Conservation (phyloP, 2,888 invertebrate genomes). For the Epistrophe grossulariae region DNA sequence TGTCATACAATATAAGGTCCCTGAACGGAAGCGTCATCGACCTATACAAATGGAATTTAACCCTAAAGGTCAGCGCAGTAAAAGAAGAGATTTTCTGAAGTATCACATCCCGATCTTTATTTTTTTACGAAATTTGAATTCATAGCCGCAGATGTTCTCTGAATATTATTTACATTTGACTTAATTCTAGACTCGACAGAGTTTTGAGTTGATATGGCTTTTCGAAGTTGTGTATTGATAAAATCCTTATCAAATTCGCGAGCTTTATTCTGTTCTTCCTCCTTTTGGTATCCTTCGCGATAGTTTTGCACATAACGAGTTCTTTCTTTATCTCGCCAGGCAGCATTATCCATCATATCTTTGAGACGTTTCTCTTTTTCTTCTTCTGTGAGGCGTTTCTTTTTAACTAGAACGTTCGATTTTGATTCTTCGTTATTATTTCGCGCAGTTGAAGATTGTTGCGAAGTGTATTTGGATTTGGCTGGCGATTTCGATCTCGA, state of each 20-base stretch:
- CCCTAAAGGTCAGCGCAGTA: too few relatives aligned
- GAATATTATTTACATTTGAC: constrained; percentile 95
- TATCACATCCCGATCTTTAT: constrained; percentile 78
- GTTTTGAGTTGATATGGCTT: constrained; percentile 86
- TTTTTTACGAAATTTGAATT: constrained; percentile 92
- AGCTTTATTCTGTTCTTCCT: constrained; percentile 83
- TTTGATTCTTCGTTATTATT: constrained; percentile 35
- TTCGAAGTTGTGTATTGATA: constrained; percentile 83
- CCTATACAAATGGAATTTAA: too few relatives aligned
- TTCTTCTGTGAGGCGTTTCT: constrained; percentile 84
- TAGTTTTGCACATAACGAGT: constrained; percentile 87
- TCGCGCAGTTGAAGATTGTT: constrained; percentile 39
- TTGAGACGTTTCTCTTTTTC: constrained; percentile 89
- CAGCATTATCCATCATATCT: constrained; percentile 94
- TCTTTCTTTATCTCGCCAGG: constrained; percentile 88
- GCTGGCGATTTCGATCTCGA: constrained; percentile 45
- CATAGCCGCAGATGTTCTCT: constrained; percentile 92
- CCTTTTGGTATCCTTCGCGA: constrained; percentile 86
- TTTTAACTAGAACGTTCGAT: constrained; percentile 75
- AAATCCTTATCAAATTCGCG: constrained; percentile 85
- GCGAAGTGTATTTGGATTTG: constrained; percentile 18
- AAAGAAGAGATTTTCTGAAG: too few relatives aligned
- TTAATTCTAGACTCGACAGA: constrained; percentile 93
- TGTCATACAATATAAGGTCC: too few relatives aligned
- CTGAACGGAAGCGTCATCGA: too few relatives aligned